A percentile compares a stretch with the other conserved stretches of the same genome.
These are phyloP conservation scores for Galbula dea DNA, from an alignment of 2,113 vertebrate genomes.

Conservation along the genomic window DNA sequence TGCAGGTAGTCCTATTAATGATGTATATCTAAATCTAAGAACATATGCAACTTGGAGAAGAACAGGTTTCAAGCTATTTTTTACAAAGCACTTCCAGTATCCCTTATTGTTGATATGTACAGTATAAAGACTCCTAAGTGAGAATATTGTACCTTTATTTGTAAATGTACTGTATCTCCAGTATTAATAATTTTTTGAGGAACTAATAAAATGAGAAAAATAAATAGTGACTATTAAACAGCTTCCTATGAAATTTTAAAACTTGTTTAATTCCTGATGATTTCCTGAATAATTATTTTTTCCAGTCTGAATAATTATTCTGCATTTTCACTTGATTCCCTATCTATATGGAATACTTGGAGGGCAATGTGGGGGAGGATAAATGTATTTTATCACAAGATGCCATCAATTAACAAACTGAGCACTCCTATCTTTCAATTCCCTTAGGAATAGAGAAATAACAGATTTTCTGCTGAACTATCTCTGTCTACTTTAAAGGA, in stretches of 20 bases:
- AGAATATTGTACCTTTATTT: constrained; percentile 27
- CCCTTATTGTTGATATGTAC: constrained; percentile 19
- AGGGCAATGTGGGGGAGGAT: background rate
- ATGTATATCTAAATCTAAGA: background rate
- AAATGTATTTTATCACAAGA: background rate
- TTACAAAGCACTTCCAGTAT: constrained; percentile 35
- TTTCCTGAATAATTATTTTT: constrained; percentile 32
- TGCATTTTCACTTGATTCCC: constrained; percentile 1
- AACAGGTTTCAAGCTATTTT: background rate
- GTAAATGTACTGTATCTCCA: background rate
- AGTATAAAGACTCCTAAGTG: constrained; percentile 36
- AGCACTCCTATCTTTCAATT: constrained; percentile 13
- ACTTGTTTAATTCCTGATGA: background rate
- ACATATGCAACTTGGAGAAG: background rate
- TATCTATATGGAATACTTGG: background rate
- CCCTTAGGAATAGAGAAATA: constrained; percentile 44
- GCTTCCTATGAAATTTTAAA: constrained; percentile 38
- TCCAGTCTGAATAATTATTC: background rate
- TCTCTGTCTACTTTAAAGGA: constrained; percentile 56
- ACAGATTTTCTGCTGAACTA: constrained; percentile 54
- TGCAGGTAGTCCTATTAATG: background rate
- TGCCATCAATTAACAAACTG: constrained; percentile 29
- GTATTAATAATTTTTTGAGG: constrained; percentile 24
- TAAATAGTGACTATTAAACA: constrained; percentile 22
- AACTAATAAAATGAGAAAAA: background rate